phyloP scores from a whole-genome alignment of 2,113 vertebrate species.

The Danionella cerebrum region DNA sequence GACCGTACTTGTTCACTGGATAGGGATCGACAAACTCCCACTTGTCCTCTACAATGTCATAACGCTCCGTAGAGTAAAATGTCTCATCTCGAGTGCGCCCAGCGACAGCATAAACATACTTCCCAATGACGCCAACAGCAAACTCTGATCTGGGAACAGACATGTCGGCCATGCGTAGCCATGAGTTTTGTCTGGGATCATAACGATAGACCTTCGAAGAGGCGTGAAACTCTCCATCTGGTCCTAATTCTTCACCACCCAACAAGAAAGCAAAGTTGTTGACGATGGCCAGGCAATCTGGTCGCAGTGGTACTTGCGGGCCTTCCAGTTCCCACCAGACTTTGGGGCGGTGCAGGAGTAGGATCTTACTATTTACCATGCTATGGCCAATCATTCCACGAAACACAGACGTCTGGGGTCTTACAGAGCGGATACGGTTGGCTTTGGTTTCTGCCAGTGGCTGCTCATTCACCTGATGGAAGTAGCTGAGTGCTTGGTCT shows the following conservation, averaged over 20 bases:
- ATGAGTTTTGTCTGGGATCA: conserved; percentile 93
- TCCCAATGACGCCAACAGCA: conserved; percentile 93
- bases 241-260: conserved; percentile 94
- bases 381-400: conserved; percentile 98
- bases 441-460: conserved; percentile 89
- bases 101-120: conserved; percentile 92
- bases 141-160: conserved; percentile 96
- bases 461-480: conserved; percentile 91
- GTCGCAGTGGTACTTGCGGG: conserved; percentile 90
- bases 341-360: conserved; percentile 91
- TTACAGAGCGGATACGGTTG: conserved; percentile 91
- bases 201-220: conserved; percentile 98
- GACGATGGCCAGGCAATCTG: conserved; percentile 93
- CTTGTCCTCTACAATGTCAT: conserved; percentile 92
- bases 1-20: conserved; percentile 96
- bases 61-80: conserved; percentile 95
- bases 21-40: conserved; percentile 99
- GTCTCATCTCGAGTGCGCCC: conserved; percentile 96
- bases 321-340: conserved; percentile 98
- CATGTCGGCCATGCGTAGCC: conserved; percentile 98
- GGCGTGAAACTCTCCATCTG: conserved; percentile 95
- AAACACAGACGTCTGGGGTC: conserved; percentile 94
- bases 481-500: conserved; percentile 92
- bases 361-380: conserved; percentile 99
- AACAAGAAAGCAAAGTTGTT: conserved; percentile 96